Conservation (phyloP, 2,113 vertebrate species). For the Miniopterus natalensis region DNA sequence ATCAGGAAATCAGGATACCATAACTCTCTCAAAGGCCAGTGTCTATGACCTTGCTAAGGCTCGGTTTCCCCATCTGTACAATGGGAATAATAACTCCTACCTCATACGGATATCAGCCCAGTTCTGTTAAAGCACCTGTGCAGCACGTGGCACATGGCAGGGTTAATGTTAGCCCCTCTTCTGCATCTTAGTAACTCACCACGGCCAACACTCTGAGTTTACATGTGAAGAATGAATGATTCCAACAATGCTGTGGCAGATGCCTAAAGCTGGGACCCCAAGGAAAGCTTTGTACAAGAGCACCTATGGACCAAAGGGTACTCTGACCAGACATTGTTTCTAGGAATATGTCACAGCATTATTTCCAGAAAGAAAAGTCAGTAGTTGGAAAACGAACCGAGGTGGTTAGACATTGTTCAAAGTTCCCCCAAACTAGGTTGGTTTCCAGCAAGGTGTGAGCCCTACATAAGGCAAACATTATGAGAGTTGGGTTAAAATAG, state of each 20-base stretch:
- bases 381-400: background rate
- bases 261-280: background rate
- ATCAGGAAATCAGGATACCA: background rate
- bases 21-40: background rate
- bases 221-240: background rate
- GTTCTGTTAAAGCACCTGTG: background rate
- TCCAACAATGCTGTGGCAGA: background rate
- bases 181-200: background rate
- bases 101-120: background rate
- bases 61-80: background rate
- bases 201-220: background rate
- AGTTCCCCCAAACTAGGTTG: background rate
- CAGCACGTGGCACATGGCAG: rapidly evolving
- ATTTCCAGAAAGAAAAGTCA: background rate
- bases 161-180: background rate
- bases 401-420: background rate
- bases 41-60: background rate
- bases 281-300: background rate
- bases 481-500: background rate
- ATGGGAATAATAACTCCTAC: background rate
- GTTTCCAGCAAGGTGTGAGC: background rate
- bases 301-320: background rate
- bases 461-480: background rate
- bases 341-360: background rate
- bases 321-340: background rate